Conservation (phyloP, 2,888 invertebrate species). For the Acleris sparsana region DNA sequence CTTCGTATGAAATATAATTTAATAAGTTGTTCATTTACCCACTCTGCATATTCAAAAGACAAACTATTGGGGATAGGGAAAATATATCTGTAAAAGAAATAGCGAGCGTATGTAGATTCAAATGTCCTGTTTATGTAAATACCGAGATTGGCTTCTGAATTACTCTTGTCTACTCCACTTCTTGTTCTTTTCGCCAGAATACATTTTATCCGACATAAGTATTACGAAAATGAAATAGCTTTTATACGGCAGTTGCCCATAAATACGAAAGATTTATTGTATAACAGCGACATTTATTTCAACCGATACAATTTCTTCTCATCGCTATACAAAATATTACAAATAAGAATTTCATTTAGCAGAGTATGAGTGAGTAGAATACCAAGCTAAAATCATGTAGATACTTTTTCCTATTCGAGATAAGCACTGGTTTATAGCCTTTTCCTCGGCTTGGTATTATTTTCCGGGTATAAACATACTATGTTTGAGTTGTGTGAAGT, state of each 20-base stretch:
- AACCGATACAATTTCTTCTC: slow-evolving; percentile 26
- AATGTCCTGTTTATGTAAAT: slow-evolving; percentile 9
- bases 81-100: slow-evolving; percentile 1
- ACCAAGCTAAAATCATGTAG: no score
- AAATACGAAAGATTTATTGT: slow-evolving; percentile 34
- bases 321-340: not conserved
- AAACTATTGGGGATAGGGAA: not conserved
- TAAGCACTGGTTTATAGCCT: no score
- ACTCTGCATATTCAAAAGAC: no score
- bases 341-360: no score
- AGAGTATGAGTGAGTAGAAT: no score
- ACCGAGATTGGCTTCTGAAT: slow-evolving; percentile 1
- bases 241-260: slow-evolving; percentile 29
- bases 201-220: slow-evolving; percentile 31
- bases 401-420: no score
- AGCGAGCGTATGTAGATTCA: not conserved
- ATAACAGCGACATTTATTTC: slow-evolving; percentile 27
- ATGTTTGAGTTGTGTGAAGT: no score
- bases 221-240: slow-evolving; percentile 34
- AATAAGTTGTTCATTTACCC: no score
- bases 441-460: no score
- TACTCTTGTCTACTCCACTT: slow-evolving; percentile 3
- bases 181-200: slow-evolving; percentile 15
- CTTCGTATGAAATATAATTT: no score
- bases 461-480: no score